Evolutionary conservation across 2,113 vertebrate species (phyloP).

Genomic region (Oenanthe oenanthe): DNA sequence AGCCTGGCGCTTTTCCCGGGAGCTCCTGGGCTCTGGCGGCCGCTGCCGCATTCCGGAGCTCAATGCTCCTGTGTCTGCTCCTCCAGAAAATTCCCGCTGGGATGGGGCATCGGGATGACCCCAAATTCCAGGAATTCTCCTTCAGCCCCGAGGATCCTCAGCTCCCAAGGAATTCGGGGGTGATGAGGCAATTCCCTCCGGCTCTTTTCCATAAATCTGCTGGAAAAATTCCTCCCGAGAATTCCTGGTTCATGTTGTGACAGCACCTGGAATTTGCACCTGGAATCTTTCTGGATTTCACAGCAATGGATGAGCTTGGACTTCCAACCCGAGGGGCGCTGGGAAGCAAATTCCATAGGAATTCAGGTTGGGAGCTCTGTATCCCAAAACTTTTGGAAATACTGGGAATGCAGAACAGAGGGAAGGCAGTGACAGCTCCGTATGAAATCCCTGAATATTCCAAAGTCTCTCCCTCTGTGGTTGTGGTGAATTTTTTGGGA

Average conservation of each 20-base stretch:
- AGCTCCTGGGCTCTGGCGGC: slow-evolving; percentile 36
- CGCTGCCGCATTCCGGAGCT: slow-evolving; percentile 10
- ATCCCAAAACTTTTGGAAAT: not conserved
- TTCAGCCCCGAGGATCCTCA: not conserved
- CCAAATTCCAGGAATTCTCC: not conserved
- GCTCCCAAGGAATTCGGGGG: not conserved
- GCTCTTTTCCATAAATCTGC: not conserved
- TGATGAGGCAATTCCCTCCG: not conserved
- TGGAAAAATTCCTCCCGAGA: not conserved
- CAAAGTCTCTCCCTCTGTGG: not conserved
- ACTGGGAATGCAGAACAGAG: not conserved
- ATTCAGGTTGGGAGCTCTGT: too few relatives aligned
- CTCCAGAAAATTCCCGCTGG: not conserved
- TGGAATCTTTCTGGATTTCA: slow-evolving; percentile 4
- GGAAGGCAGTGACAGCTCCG: rapidly evolving
- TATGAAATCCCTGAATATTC: not conserved
- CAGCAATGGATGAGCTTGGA: not conserved
- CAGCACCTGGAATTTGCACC: not conserved
- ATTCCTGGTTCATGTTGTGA: not conserved
- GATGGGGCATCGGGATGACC: not conserved
- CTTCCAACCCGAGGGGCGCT: rapidly evolving
- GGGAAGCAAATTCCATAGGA: not conserved
- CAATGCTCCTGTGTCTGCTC: slow-evolving; percentile 50
- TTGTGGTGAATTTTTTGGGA: not conserved
- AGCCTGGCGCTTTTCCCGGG: slow-evolving; percentile 44